Base-by-base conservation (phyloP, 2,797 vertebrate genomes). In the Notamacropus eugenii region DNA sequence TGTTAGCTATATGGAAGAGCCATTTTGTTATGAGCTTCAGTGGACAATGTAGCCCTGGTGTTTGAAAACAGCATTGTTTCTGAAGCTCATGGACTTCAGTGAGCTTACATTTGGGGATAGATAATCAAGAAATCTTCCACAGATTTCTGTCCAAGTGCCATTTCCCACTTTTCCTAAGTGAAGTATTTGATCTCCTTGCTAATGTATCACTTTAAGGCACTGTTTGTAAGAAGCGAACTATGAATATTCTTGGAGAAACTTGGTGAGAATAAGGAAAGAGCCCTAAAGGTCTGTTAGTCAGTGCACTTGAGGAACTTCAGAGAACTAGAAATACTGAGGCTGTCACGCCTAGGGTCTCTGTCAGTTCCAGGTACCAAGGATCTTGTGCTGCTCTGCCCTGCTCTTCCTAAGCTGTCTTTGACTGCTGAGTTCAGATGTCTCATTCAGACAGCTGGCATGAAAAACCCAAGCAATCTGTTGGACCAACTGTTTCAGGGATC, bases 101-200 rank as follows among this genome's bases (percentile, higher is more conserved):
- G 27, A 87, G 50, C 40, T 87, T 87, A 87, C 22, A 50, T 46
- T 87, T 87, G 40, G 74, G 10, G 40, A 67, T 6, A 16, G 62
- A 50, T 4, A 4, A 46, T 46, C 74, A 87, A 87, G 74, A 87
- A 87, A 87, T 87, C n/a, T 27, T 82, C 74, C 22, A 28, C 31
- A 50, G 10, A 27, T 87, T 87, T 87, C 74, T 12, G 27, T 46
- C 8, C 19, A 82, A 46, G 40, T 27, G 74, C 50, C 22, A 50
- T 87, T 87, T 87, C 40, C 93, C 4, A 19, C 55, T 96, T 46
- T 96, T 91, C n/a, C 22, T 94, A 90, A 95, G 55, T 54, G 90
- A 5, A 12, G 91, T 91, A 4, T 93, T 95, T 92, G 29, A 54
- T 92, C 94, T 29, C 46, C 55, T 90, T 9, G 50, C 22, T 87